These are phyloP conservation scores for Eurytoma californica DNA, from an alignment of 2,888 invertebrate genomes.

Conservation along the genomic window DNA sequence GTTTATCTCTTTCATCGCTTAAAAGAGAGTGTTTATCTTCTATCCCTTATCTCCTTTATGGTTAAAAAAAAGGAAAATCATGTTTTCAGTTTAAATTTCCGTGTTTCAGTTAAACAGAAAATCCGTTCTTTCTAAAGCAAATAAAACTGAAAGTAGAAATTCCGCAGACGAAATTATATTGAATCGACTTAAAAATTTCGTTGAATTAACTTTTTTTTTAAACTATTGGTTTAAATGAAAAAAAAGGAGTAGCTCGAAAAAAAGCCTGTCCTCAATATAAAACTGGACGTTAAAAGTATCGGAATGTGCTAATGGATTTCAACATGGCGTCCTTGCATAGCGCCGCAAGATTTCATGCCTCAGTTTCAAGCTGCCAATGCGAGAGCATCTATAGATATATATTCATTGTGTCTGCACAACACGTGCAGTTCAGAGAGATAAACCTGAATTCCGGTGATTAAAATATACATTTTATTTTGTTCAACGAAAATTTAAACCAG, in stretches of 20 bases:
- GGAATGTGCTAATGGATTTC: conserved; percentile 45
- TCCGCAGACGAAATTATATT: no score
- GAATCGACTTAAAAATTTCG: no score
- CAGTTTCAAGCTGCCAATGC: conserved; percentile 10
- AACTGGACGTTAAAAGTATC: conserved; percentile 25
- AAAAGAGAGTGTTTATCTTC: no score
- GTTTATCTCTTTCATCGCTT: no score
- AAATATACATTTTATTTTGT: not conserved
- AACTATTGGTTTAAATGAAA: not conserved
- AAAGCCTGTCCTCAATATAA: conserved; percentile 27
- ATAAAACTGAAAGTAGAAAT: no score
- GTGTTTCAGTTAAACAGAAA: no score
- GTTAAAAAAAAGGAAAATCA: no score
- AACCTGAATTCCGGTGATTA: conserved; percentile 16
- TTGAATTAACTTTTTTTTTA: no score
- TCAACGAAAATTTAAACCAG: no score
- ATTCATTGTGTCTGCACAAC: conserved; percentile 28
- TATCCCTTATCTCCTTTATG: no score
- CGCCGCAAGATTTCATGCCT: conserved; percentile 39
- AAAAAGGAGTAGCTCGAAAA: conserved; percentile 18
- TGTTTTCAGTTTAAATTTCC: no score
- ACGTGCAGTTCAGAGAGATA: not conserved
- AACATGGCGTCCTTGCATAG: conserved; percentile 39
- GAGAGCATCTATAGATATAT: not conserved
- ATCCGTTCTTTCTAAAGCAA: no score